These are phyloP conservation scores for Myodes glareolus DNA, from an alignment of 2,113 vertebrate genomes.

Conservation along the genomic window DNA sequence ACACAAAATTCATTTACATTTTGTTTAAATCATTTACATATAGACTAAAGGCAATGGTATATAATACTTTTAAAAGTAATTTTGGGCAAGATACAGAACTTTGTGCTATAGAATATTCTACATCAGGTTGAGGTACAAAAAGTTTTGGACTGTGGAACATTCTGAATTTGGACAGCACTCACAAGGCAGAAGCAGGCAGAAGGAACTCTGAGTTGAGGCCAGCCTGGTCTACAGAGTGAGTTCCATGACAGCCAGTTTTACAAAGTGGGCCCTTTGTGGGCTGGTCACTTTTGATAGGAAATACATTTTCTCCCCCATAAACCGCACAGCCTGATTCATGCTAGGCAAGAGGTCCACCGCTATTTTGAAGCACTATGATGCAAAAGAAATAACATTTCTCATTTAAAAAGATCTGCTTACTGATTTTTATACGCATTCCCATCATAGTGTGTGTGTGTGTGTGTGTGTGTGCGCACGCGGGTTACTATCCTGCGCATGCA, in stretches of 20 bases:
- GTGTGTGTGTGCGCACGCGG: fast-evolving
- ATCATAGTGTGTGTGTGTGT: background rate
- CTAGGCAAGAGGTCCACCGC: background rate
- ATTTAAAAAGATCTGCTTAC: background rate
- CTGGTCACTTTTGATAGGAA: background rate
- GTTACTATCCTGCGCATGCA: background rate
- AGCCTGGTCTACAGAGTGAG: too few relatives aligned
- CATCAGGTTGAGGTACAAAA: background rate
- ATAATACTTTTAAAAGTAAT: background rate
- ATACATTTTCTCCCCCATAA: background rate
- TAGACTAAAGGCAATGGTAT: background rate
- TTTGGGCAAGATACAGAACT: background rate
- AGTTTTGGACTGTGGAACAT: background rate
- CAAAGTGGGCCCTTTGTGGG: background rate
- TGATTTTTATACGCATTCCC: background rate
- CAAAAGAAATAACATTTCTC: constrained; percentile 19
- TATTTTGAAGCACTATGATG: background rate
- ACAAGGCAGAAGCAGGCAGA: background rate
- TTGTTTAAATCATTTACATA: background rate
- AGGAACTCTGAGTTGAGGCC: background rate
- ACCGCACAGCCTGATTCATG: background rate
- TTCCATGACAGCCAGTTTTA: background rate
- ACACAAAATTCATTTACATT: background rate
- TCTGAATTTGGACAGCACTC: background rate
- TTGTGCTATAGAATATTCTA: background rate